These are phyloP conservation scores for Dendrocincla fuliginosa DNA, from an alignment of 2,797 vertebrate species.

Conservation along the genomic window DNA sequence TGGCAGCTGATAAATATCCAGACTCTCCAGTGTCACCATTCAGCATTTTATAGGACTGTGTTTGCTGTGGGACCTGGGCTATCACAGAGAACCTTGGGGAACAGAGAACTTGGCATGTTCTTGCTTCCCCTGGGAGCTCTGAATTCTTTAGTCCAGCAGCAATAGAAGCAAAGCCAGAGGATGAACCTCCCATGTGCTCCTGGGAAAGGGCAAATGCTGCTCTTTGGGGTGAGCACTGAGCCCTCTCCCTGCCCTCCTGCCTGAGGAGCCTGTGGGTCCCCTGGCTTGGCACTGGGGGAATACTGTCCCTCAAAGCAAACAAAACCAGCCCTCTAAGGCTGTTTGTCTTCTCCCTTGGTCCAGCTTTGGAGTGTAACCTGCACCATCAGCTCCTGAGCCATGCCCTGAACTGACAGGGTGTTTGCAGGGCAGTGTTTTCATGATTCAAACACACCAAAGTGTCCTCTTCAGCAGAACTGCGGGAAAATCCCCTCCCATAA, in stretches of 20 bases:
- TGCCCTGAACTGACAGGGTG: neutral
- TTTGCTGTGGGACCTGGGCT: neutral
- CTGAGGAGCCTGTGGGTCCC: neutral
- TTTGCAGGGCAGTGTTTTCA: neutral
- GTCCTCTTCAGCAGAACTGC: neutral
- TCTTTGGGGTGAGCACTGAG: neutral
- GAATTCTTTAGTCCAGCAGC: neutral
- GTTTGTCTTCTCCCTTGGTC: neutral
- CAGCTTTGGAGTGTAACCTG: neutral
- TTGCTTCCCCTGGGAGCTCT: neutral
- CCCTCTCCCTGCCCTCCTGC: accelerated
- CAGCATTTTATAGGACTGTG: neutral
- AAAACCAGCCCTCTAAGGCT: neutral
- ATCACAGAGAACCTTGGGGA: neutral
- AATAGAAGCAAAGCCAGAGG: neutral
- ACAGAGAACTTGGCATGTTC: neutral
- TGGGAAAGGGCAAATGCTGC: neutral
- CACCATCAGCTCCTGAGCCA: neutral
- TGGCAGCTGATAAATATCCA: neutral
- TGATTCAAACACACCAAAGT: neutral
- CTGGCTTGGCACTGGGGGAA: neutral
- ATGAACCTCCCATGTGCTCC: neutral
- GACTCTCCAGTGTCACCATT: neutral
- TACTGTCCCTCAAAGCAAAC: neutral
- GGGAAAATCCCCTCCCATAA: accelerated